These are phyloP conservation scores for Adela reaumurella DNA, from an alignment of 2,888 invertebrate genomes.

Conservation along the genomic window DNA sequence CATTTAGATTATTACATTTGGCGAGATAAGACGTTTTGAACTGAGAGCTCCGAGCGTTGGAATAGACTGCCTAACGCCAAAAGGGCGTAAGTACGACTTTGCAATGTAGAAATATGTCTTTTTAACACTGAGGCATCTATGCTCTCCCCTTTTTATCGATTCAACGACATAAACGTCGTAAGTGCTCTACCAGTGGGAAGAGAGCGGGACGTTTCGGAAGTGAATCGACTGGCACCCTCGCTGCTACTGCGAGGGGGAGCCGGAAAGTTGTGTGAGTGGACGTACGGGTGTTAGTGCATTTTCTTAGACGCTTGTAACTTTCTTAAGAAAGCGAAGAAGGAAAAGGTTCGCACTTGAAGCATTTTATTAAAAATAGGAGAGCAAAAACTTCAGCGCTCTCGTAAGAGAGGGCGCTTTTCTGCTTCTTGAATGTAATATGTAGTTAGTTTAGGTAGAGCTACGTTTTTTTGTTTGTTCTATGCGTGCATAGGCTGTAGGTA, in stretches of 20 bases:
- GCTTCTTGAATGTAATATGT: constrained; percentile 7
- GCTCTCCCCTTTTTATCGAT: too few species aligned
- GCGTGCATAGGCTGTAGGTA: too few species aligned
- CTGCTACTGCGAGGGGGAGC: constrained; percentile 17
- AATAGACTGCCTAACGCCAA: neutral
- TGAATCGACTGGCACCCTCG: constrained; percentile 11
- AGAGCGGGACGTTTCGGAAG: constrained; percentile 19
- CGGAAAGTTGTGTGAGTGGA: constrained; percentile 19
- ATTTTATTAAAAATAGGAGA: constrained; percentile 42
- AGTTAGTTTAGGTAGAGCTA: too few species aligned
- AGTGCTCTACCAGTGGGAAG: neutral
- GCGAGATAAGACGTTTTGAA: too few species aligned
- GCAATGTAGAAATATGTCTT: too few species aligned
- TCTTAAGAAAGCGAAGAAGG: constrained; percentile 53
- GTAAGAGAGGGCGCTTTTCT: constrained; percentile 36
- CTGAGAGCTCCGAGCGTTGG: too few species aligned
- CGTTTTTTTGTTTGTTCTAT: too few species aligned
- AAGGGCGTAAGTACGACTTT: constrained; percentile 14
- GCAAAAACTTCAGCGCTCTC: constrained; percentile 23
- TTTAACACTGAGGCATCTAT: too few species aligned
- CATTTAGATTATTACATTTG: too few species aligned
- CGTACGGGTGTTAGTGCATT: constrained; percentile 28
- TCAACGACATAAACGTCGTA: too few species aligned
- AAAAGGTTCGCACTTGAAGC: constrained; percentile 45
- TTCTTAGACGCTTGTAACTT: constrained; percentile 41